These are phyloP conservation scores for Dicyrtoma fusca DNA, from an alignment of 2,888 invertebrate genomes.

Conservation along the genomic window DNA sequence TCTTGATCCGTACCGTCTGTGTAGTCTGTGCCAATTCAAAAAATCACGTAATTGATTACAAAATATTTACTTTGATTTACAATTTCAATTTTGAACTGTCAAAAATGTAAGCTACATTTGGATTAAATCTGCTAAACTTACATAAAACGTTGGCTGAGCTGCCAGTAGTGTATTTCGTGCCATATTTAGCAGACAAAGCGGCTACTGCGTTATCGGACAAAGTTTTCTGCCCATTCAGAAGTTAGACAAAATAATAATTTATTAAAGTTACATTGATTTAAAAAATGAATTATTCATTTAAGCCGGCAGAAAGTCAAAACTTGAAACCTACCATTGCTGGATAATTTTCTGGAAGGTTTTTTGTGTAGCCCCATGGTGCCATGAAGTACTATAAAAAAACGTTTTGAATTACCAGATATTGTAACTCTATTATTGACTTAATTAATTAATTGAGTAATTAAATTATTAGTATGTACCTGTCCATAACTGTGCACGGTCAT, in stretches of 20 bases:
- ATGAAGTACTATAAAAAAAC: constrained; percentile 25
- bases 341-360: constrained; percentile 18
- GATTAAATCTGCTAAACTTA: background rate
- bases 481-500: constrained; percentile 31
- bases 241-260: background rate
- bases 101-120: background rate
- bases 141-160: constrained; percentile 58
- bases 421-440: background rate
- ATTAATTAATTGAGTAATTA: background rate
- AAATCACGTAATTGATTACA: background rate
- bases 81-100: background rate
- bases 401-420: background rate
- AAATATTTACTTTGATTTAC: background rate
- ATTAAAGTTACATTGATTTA: too few species aligned
- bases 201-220: constrained; percentile 68
- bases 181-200: constrained; percentile 67
- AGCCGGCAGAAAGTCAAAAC: too few species aligned
- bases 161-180: constrained; percentile 67
- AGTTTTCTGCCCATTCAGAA: constrained; percentile 58
- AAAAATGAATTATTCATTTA: too few species aligned
- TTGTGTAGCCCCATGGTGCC: constrained; percentile 34
- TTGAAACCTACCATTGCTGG: constrained; percentile 22
- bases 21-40: constrained; percentile 19
- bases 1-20: constrained; percentile 38
- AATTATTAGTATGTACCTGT: constrained; percentile 13